Conservation (phyloP, 2,113 vertebrate species). For the Butorides virescens region DNA sequence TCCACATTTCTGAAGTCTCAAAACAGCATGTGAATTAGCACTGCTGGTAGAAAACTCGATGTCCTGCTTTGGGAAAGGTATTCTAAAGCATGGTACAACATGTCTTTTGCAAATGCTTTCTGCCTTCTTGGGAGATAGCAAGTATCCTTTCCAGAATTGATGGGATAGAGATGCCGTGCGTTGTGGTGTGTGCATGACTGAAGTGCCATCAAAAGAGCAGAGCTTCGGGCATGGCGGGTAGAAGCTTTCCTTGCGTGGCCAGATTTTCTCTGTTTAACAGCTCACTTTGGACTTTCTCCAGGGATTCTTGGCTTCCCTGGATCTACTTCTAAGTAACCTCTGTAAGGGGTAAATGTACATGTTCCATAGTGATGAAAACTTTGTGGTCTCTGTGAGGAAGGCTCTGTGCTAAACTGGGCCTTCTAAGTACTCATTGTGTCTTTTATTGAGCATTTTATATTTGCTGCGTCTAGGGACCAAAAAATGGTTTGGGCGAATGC, state of each 20-base stretch:
- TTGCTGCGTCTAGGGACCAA: not conserved
- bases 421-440: not conserved
- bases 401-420: not conserved
- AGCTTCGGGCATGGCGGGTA: not conserved
- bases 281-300: not conserved
- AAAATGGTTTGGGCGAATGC: not conserved
- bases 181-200: not conserved
- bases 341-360: not conserved
- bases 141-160: not conserved
- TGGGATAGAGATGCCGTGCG: not conserved
- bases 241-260: not conserved
- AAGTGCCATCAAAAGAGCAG: not conserved
- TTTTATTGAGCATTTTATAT: not conserved
- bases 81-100: not conserved
- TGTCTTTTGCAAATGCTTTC: not conserved
- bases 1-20: conserved; percentile 15
- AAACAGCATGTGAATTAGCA: conserved; percentile 44
- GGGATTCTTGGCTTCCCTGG: not conserved
- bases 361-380: not conserved
- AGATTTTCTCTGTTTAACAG: not conserved
- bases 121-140: not conserved
- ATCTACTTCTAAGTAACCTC: not conserved
- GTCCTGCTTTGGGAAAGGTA: conserved; percentile 7
- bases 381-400: not conserved
- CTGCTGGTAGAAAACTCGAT: not conserved